Evolutionary conservation across 53 echinoderm and acorn worm species (phyloP).

Genomic region (Paracentrotus lividus): DNA sequence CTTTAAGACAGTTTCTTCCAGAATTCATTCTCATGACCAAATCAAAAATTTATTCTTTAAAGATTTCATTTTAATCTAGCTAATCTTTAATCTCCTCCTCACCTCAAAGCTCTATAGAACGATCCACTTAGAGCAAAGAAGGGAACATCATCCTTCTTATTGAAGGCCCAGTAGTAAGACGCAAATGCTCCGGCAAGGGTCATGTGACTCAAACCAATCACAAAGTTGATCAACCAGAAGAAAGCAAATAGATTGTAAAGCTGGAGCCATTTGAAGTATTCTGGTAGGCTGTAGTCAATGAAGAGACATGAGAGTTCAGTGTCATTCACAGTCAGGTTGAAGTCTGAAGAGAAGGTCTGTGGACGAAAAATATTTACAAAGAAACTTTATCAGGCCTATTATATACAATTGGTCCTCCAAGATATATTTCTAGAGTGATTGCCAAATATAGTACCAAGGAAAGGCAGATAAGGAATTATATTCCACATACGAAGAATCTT

Average conservation of each 20-base stretch:
- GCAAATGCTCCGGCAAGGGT: constrained; percentile 94
- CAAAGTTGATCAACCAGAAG: constrained; percentile 93
- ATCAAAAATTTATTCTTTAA: too few species aligned
- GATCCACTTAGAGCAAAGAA: constrained; percentile 80
- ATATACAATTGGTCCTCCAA: too few species aligned
- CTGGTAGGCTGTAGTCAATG: constrained; percentile 80
- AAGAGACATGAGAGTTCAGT: constrained; percentile 83
- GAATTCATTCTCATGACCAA: too few species aligned
- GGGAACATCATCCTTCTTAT: constrained; percentile 89
- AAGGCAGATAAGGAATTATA: too few species aligned
- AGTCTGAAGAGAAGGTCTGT: constrained; percentile 62
- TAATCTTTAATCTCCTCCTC: too few species aligned
- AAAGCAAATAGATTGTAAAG: constrained; percentile 90
- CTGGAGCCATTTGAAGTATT: constrained; percentile 87
- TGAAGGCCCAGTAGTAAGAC: constrained; percentile 92
- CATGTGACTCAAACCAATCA: constrained; percentile 91
- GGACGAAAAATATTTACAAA: background rate
- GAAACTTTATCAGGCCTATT: background rate
- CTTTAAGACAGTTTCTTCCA: too few species aligned
- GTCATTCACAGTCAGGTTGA: constrained; percentile 55
- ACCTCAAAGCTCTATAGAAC: constrained; percentile 83
- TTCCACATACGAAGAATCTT: too few species aligned
- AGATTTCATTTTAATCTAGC: too few species aligned
- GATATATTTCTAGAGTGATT: too few species aligned
- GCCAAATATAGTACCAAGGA: too few species aligned